Base-by-base conservation (phyloP, 2,797 vertebrate species). In the Sus cebifrons region DNA sequence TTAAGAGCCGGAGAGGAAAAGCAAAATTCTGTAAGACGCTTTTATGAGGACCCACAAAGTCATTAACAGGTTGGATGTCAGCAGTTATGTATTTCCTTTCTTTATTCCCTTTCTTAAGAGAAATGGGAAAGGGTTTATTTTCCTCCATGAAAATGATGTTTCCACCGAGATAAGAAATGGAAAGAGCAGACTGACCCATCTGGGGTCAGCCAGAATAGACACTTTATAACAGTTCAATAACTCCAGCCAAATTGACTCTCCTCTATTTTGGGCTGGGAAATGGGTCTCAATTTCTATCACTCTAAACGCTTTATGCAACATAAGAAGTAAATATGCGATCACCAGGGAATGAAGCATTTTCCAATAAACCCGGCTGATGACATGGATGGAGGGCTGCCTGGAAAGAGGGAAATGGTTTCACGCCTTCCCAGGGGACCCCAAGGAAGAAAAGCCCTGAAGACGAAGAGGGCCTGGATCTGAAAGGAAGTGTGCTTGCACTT, bases 1-100 rank as follows among this genome's bases (percentile, higher is more conserved):
- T 32, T 23, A 65, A 78, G 73, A 89, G 32, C 49, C 16, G 27
- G 96, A 32, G 67, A 88, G 73, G 81, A 85, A 74, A 92, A 83
- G 65, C 68, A 49, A 82, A 71, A 78, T 70, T 79, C 83, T 67
- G 1, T 54, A 86, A 95, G 79, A 58, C 21, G 85, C 64, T 89
- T 88, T 86, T 14, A 12, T 25, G 9, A 71, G 74, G 68, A 65
- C 21, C 44, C 36, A 13, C 14, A 15, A 2, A 65, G 54, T 65
- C 71, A 79, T 92, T n/a, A 65, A 7, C 23, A 83, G 18, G 54
- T 86, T 1, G 5, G 20, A 77, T 90, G 54, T 16, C 49, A 75
- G 58, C 16, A 67, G 60, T 64, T 64, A 65, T 6, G 88, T 71
- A 40, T 68, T 91, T 93, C 54, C 62, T 68, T 86, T 82, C 17